These are phyloP conservation scores for Abrostola triplasia DNA, from an alignment of 2,888 invertebrate genomes.

Conservation along the genomic window DNA sequence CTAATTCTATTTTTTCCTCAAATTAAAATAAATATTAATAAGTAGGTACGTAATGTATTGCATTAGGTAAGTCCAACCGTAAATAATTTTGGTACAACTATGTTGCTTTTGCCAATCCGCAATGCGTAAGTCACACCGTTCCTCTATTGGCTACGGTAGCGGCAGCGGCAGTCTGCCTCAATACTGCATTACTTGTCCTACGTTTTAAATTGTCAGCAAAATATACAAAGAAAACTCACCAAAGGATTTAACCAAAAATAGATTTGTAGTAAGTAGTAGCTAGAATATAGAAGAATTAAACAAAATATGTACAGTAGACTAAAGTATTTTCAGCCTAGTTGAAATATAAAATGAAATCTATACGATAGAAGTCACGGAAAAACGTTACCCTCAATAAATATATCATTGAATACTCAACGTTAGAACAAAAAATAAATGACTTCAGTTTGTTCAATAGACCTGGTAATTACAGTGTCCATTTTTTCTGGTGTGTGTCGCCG, in stretches of 20 bases:
- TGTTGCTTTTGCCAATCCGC: conserved; percentile 7
- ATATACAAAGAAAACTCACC: no score
- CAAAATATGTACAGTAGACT: no score
- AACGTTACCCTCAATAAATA: conserved; percentile 7
- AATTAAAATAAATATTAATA: neutral
- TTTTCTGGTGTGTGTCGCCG: conserved; percentile 3
- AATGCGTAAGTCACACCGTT: neutral
- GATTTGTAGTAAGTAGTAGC: no score
- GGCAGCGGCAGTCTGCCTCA: neutral
- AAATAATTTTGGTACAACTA: neutral
- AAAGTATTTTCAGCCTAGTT: neutral
- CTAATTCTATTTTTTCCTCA: conserved; percentile 3
- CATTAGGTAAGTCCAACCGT: neutral
- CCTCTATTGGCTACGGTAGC: neutral
- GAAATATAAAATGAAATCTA: conserved; percentile 4
- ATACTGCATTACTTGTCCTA: neutral
- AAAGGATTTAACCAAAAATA: no score
- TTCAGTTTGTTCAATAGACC: conserved; percentile 15
- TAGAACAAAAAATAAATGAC: conserved; percentile 10
- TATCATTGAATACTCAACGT: conserved; percentile 7
- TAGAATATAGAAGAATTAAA: neutral
- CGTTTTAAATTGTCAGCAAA: neutral
- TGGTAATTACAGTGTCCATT: conserved; percentile 14
- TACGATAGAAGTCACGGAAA: conserved; percentile 1
- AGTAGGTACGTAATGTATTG: neutral